Percentiles rank a stretch among this genome's conserved stretches.
Evolutionary conservation across 1,140 invertebrate genomes (phyloP).

Genomic region (Parapsyche elsis): DNA sequence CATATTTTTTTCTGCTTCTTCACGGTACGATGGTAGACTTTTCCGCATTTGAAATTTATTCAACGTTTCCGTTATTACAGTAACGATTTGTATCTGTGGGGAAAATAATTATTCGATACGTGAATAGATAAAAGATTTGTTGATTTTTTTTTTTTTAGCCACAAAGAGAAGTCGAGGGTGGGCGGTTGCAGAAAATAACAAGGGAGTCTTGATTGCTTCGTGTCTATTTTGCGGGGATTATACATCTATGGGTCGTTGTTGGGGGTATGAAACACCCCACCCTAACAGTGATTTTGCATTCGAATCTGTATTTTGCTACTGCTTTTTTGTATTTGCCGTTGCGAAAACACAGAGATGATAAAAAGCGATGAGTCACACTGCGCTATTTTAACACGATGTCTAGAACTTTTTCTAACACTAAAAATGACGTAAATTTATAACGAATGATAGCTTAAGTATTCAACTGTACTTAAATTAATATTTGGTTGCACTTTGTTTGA

Average conservation of each 20-base stretch:
- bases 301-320: background rate
- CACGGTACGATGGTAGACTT: too few species aligned
- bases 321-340: background rate
- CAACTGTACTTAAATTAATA: too few species aligned
- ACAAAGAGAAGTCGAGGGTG: background rate
- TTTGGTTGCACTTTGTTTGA: too few species aligned
- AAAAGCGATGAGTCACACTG: background rate
- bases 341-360: background rate
- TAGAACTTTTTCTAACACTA: too few species aligned
- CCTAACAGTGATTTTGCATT: slow-evolving; percentile 12
- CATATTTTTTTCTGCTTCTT: too few species aligned
- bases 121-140: slow-evolving; percentile 21
- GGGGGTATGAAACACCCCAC: background rate
- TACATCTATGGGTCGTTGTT: background rate
- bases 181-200: slow-evolving; percentile 32
- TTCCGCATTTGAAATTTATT: background rate
- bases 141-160: slow-evolving; percentile 16
- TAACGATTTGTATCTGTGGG: slow-evolving; percentile 35
- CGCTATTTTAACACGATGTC: too few species aligned
- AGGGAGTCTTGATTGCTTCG: slow-evolving; percentile 41
- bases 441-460: too few species aligned
- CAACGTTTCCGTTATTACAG: background rate
- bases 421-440: too few species aligned
- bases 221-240: slow-evolving; percentile 27
- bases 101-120: slow-evolving; percentile 45